Conservation (phyloP, 2,797 vertebrate genomes). For the Brotula barbata region DNA sequence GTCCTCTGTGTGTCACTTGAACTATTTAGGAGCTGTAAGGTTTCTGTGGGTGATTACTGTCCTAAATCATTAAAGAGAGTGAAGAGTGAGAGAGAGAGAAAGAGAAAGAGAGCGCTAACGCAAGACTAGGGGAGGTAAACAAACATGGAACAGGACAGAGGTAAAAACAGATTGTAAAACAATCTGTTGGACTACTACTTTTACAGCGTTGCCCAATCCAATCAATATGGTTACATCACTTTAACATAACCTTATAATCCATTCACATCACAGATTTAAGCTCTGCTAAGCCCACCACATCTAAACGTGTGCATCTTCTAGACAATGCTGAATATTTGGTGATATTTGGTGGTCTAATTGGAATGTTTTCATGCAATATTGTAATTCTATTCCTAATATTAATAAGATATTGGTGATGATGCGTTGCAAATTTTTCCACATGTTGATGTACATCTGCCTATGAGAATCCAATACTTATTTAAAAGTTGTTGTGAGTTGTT, state of each 20-base stretch:
- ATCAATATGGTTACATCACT: constrained; percentile 54
- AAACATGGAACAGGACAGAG: constrained; percentile 38
- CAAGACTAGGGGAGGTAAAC: constrained; percentile 39
- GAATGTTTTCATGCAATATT: no score
- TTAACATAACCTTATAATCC: constrained; percentile 2
- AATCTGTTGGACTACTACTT: constrained; percentile 33
- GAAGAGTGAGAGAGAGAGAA: constrained; percentile 14
- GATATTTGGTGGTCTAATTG: no score
- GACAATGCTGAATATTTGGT: no score
- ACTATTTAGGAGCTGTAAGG: not conserved
- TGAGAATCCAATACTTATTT: no score
- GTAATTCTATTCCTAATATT: no score
- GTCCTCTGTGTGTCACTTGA: no score
- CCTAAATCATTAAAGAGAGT: constrained; percentile 19
- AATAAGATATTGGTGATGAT: no score
- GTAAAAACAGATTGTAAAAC: constrained; percentile 63
- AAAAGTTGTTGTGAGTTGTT: no score
- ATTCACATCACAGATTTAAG: constrained; percentile 8
- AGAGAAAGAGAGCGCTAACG: not conserved
- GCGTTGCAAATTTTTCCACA: no score
- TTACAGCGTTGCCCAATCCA: constrained; percentile 55
- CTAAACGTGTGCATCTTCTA: not conserved
- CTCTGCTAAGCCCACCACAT: not conserved
- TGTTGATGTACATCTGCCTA: no score
- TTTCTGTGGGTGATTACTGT: constrained; percentile 31